Conservation (phyloP, 1,140 invertebrate species). For the Arion vulgaris region DNA sequence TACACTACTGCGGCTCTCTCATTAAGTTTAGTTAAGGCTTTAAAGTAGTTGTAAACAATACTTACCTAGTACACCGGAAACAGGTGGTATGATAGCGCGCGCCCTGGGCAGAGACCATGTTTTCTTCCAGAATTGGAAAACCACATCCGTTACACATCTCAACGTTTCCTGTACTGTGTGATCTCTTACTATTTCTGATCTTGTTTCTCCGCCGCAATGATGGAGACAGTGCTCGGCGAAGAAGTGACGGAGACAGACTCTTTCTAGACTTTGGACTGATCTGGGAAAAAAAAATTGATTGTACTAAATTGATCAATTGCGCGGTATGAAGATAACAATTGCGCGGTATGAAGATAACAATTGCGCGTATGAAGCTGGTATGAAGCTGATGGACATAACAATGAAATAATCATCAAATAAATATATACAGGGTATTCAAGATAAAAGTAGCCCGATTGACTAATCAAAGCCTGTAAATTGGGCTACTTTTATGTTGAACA, state of each 20-base stretch:
- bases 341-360: too few relatives aligned
- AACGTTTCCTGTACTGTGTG: slow-evolving; percentile 34
- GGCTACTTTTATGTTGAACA: too few relatives aligned
- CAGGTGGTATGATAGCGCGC: slow-evolving; percentile 45
- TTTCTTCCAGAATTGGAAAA: slow-evolving; percentile 47
- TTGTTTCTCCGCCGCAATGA: slow-evolving; percentile 34
- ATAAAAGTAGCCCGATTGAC: too few relatives aligned
- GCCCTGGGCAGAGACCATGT: slow-evolving; percentile 46
- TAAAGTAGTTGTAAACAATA: too few relatives aligned
- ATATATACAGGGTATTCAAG: too few relatives aligned
- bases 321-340: too few relatives aligned
- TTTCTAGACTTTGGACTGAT: slow-evolving; percentile 38
- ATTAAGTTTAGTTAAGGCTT: too few relatives aligned
- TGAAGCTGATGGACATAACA: too few relatives aligned
- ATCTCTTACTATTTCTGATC: slow-evolving; percentile 26
- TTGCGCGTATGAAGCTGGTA: too few relatives aligned
- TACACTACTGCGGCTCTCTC: too few relatives aligned
- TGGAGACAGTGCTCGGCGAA: slow-evolving; percentile 36
- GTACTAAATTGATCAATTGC: background rate
- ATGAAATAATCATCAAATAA: too few relatives aligned
- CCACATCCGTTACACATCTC: slow-evolving; percentile 49
- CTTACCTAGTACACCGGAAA: slow-evolving; percentile 54
- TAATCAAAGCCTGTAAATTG: too few relatives aligned
- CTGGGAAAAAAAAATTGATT: slow-evolving; percentile 5
- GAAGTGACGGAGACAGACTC: slow-evolving; percentile 33